These are phyloP conservation scores for Azorinus chamasolen DNA, from an alignment of 2,888 invertebrate species.

Conservation along the genomic window DNA sequence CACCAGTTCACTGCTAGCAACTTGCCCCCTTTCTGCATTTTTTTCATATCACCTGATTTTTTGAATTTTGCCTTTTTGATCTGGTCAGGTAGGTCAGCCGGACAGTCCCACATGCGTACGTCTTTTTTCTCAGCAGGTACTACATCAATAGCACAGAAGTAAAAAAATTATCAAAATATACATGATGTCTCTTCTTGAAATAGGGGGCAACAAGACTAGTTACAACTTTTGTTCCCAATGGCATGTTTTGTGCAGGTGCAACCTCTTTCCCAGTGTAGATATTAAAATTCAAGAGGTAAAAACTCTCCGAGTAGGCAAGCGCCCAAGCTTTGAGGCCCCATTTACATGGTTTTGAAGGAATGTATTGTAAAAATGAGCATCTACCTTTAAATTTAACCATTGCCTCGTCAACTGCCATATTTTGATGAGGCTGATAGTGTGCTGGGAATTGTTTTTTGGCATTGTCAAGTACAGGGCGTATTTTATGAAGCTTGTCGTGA, in stretches of 20 bases:
- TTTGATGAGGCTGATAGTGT: conserved; percentile 2
- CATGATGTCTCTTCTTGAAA: conserved; percentile 5
- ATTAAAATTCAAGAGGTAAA: conserved; percentile 26
- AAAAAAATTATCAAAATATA: conserved; percentile 34
- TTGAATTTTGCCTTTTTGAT: no score
- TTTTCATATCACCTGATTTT: no score
- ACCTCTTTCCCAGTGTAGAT: conserved; percentile 34
- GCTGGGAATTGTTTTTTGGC: no score
- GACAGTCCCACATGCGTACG: conserved; percentile 28
- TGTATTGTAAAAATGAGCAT: conserved; percentile 28
- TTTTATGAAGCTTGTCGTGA: no score
- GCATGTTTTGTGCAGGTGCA: not conserved
- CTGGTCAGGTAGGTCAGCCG: conserved; percentile 11
- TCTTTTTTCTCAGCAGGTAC: not conserved
- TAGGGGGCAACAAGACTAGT: conserved; percentile 4
- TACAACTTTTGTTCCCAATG: conserved; percentile 8
- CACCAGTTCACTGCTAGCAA: no score
- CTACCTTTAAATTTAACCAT: conserved; percentile 24
- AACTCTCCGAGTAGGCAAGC: conserved; percentile 17
- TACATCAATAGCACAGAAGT: conserved; percentile 13
- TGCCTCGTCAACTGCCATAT: conserved; percentile 31
- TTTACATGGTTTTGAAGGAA: conserved; percentile 34
- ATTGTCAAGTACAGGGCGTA: no score
- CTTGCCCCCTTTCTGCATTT: no score
- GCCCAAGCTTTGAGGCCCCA: conserved; percentile 45